Base-by-base conservation (phyloP, 2,113 vertebrate species). In the Brienomyrus brachyistius region DNA sequence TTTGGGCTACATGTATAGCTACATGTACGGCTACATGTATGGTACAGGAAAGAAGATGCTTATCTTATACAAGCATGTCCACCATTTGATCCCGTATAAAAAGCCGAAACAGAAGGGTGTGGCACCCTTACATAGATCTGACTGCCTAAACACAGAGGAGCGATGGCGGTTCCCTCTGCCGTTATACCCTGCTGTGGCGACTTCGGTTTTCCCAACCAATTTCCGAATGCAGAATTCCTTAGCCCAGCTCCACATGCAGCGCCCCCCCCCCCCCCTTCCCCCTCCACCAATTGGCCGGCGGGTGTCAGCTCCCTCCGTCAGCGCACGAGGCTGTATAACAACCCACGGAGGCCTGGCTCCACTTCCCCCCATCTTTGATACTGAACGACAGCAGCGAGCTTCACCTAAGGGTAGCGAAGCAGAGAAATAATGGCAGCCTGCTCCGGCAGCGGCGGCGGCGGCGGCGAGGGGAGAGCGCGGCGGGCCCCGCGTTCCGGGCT, bases 371-470 rank as follows among this genome's bases (percentile, higher is more conserved):
- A 95, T 96, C 96, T 99, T 97, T 97, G 96, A 97, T 97, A 97
- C 93, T 93, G 95, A 96, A 94, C 97, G 96, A 97, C 96, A 95
- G 97, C 97, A 97, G 95, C 94, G 94, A 97, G 97, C 95, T 96
- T 98, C 97, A 98, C 97, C 97, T 98, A 97, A 98, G 97, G 95
- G 97, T 98, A 98, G 96, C 95, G 97, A 98, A 98, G 97, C 97
- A 99, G 96, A 96, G 96, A 98, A 98, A 98, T 97, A 97, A 98
- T 96, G 95, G 96, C 97, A 97, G 95, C 96, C 40, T 40, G 40
- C 40, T 40, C 40, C 94, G 95, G 94, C 94, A 93, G 95, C 95
- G 95, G 95, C 96, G 96, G 95, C 93, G 95, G 95, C 96, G 95
- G 95, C 96, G 96, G 95, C 94, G 91, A 93, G 96, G 94, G 96